Percentiles rank a stretch among this genome's conserved stretches.
Evolutionary conservation across 1,140 invertebrate genomes (phyloP).

Genomic region (Hyles euphorbiae): DNA sequence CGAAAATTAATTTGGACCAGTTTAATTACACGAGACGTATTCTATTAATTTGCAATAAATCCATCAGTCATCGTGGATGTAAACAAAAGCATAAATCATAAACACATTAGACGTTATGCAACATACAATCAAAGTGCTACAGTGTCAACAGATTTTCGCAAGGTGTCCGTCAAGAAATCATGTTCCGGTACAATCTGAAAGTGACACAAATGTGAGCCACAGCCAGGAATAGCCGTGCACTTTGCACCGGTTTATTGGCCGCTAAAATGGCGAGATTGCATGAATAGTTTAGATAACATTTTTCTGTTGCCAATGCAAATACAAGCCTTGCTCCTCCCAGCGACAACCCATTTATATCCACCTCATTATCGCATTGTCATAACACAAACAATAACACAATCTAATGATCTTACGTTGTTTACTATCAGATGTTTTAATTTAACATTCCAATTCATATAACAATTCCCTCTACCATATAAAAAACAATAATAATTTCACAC

Average conservation of each 20-base stretch:
- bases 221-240: conserved; percentile 29
- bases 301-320: too few species aligned
- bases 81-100: not conserved
- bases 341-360: too few species aligned
- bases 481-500: conserved; percentile 7
- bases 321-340: too few species aligned
- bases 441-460: not conserved
- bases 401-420: too few species aligned
- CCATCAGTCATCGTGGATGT: not conserved
- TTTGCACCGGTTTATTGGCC: conserved; percentile 22
- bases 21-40: too few species aligned
- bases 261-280: not conserved
- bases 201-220: conserved; percentile 20
- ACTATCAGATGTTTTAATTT: too few species aligned
- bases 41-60: too few species aligned
- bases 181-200: conserved; percentile 14
- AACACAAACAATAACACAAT: too few species aligned
- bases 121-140: not conserved
- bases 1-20: too few species aligned
- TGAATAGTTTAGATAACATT: too few species aligned
- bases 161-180: not conserved
- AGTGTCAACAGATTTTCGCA: too few species aligned
- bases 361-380: too few species aligned
- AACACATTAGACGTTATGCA: not conserved
- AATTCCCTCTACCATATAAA: not conserved